A percentile compares a stretch with the other conserved stretches of the same genome.
Evolutionary conservation across 2,113 vertebrate species (phyloP).

Genomic region (Anguilla rostrata): DNA sequence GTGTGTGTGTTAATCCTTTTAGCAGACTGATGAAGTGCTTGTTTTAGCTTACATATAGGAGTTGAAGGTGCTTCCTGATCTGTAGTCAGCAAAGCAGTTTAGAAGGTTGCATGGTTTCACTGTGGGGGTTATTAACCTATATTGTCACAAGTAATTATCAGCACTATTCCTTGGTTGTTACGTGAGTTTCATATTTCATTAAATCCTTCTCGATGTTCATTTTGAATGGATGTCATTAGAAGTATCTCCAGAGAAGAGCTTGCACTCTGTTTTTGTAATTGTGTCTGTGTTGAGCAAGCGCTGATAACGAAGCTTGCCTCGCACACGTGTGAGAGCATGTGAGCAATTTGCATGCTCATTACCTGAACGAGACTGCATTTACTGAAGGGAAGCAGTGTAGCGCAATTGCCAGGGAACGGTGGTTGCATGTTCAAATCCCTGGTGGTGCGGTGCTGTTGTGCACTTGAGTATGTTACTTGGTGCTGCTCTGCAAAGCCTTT

Average conservation of each 20-base stretch:
- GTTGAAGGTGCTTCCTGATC: not conserved
- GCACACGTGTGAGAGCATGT: not conserved
- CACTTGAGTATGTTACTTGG: not conserved
- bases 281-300: not conserved
- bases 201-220: not conserved
- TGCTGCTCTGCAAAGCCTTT: not conserved
- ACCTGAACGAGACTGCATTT: not conserved
- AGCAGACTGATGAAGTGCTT: not conserved
- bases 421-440: not conserved
- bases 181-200: not conserved
- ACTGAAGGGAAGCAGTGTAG: not conserved
- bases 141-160: not conserved
- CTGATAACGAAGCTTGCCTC: not conserved
- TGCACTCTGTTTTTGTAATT: not conserved
- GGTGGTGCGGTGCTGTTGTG: not conserved
- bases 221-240: conserved; percentile 6
- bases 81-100: not conserved
- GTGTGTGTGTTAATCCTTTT: too few species aligned
- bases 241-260: not conserved
- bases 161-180: not conserved
- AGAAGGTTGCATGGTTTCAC: not conserved
- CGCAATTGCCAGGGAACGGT: not conserved
- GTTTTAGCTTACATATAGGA: not conserved
- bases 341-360: not conserved
- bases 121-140: not conserved